Evolutionary conservation across 2,113 vertebrate species (phyloP).

Genomic region (Epinephelus fuscoguttatus): DNA sequence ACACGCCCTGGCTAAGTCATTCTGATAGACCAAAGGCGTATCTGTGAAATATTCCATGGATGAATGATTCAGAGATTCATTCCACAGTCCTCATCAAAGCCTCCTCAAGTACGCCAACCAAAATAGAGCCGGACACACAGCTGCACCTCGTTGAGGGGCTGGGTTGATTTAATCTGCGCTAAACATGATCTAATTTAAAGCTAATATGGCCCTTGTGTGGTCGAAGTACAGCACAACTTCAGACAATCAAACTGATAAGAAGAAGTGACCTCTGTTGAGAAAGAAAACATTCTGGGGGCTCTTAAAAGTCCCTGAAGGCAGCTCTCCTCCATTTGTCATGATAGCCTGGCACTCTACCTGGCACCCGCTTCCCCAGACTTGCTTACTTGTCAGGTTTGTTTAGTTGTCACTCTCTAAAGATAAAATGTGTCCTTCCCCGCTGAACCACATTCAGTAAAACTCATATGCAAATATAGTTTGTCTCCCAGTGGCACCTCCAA

Average conservation of each 20-base stretch:
- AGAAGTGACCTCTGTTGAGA: conserved; percentile 43
- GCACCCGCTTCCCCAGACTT: neutral
- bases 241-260: conserved; percentile 64
- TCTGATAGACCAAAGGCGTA: conserved; percentile 58
- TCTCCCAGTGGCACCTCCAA: conserved; percentile 25
- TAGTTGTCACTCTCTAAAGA: neutral
- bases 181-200: conserved; percentile 81
- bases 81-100: conserved; percentile 75
- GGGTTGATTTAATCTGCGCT: conserved; percentile 79
- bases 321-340: neutral
- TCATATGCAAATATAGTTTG: neutral
- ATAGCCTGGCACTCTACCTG: neutral
- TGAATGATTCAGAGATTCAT: conserved; percentile 56
- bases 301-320: neutral
- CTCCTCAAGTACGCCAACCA: conserved; percentile 64
- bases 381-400: neutral
- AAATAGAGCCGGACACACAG: conserved; percentile 75
- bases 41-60: conserved; percentile 51
- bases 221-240: conserved; percentile 45
- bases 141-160: conserved; percentile 71
- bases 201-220: conserved; percentile 77
- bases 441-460: neutral
- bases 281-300: conserved; percentile 1
- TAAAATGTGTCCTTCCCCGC: neutral
- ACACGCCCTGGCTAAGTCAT: conserved; percentile 18